phyloP scores from a whole-genome alignment of 2,113 vertebrate species.

The Albula goreensis region DNA sequence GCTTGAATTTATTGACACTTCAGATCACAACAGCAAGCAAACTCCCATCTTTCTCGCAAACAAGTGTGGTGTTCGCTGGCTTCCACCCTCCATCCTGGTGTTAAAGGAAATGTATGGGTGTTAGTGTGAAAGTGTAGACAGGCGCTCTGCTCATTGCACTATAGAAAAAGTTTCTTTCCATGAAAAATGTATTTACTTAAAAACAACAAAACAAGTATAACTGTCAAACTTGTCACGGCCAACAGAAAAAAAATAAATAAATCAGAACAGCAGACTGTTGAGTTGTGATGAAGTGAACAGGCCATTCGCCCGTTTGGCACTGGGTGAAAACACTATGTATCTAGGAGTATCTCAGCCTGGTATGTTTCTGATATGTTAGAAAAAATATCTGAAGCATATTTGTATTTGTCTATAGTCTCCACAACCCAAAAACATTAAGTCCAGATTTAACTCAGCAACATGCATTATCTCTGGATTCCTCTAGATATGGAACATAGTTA shows the following conservation, averaged over 20 bases:
- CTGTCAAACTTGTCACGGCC: neutral
- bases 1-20: conserved; percentile 21
- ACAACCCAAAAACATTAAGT: neutral
- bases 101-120: neutral
- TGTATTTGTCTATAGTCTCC: no score
- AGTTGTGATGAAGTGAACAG: neutral
- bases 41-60: neutral
- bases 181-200: neutral
- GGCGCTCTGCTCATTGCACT: neutral
- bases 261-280: neutral
- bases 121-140: neutral
- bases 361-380: no score
- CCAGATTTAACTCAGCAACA: neutral
- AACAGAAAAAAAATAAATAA: neutral
- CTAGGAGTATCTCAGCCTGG: no score
- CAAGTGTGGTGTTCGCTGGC: neutral
- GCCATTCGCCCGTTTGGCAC: neutral
- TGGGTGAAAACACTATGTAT: neutral
- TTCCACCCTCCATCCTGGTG: neutral
- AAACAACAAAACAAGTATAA: neutral
- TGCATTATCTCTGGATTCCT: no score
- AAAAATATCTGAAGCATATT: no score
- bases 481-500: no score
- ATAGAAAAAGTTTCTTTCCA: neutral
- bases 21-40: neutral